phyloP scores from a whole-genome alignment of 1,140 invertebrate genomes.

The Holotrichia oblita region DNA sequence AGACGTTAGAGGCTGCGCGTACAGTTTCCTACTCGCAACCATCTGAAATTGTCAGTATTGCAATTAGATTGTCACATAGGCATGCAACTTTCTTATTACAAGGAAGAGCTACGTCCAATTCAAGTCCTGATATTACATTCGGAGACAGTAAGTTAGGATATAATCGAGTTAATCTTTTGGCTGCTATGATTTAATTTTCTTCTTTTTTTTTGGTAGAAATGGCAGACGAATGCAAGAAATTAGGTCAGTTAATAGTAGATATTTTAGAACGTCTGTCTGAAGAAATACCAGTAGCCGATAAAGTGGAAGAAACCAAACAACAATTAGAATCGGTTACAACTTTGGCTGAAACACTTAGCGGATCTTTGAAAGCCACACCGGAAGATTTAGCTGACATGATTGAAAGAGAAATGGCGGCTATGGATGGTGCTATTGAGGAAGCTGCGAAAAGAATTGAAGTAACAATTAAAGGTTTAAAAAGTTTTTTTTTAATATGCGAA shows the following conservation, averaged over 20 bases:
- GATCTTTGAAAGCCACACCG: conserved; percentile 61
- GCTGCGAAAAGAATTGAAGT: conserved; percentile 84
- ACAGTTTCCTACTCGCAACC: conserved; percentile 45
- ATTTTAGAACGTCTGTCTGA: conserved; percentile 62
- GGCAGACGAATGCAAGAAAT: conserved; percentile 68
- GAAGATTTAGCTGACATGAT: conserved; percentile 75
- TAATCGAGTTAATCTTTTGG: neutral
- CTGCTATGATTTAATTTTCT: conserved; percentile 41
- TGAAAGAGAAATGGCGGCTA: conserved; percentile 87
- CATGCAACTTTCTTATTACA: conserved; percentile 71
- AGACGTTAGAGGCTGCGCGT: conserved; percentile 55
- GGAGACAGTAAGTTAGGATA: conserved; percentile 71
- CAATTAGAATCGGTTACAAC: conserved; percentile 67
- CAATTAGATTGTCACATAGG: conserved; percentile 61
- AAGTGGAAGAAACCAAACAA: conserved; percentile 59
- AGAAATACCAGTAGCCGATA: conserved; percentile 42
- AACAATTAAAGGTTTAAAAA: conserved; percentile 31
- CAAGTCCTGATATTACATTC: conserved; percentile 75
- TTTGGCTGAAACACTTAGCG: conserved; percentile 63
- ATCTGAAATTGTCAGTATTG: conserved; percentile 47
- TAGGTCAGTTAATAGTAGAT: conserved; percentile 63
- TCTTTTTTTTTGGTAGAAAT: conserved; percentile 68
- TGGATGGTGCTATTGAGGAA: conserved; percentile 89
- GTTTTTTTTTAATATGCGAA: neutral
- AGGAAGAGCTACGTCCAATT: conserved; percentile 76